Base-by-base conservation (phyloP, 2,888 invertebrate genomes). In the Drosophila fulvimacula region DNA sequence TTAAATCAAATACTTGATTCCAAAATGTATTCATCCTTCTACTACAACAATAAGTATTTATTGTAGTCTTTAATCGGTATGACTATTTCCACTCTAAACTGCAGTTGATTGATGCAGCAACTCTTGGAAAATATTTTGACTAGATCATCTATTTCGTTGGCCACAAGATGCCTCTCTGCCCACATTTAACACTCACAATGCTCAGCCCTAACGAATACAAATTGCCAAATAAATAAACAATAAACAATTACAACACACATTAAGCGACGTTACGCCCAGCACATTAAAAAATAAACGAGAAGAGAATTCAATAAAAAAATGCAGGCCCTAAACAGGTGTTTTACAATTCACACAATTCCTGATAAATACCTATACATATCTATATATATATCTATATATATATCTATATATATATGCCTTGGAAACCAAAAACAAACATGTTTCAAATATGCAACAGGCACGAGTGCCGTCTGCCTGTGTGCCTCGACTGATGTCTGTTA, bases 301-400 rank as follows among this genome's bases (percentile, higher is more conserved):
- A 36, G 46, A 15, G 58, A 34, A 59, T 42, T 56, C 49, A 61
- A 61, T 49, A 68, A 38, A 52, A 38, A 51, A 48, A 9, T 36
- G n/a, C 30, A 46, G 65, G 64, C 64, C 38, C 42, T 21, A 67
- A 82, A 85, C 83, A 83, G 83, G 83, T 83, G 83, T 82, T 79
- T 79, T 73, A 69, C 78, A 81, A 62, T 77, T 85, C 80, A 85
- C 85, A 85, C 83, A 88, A 77, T 88, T 85, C 85, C 68, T 62
- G 77, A 82, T 83, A 83, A 83, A 46, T 46, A 27, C 44, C 2
- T 21, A 38, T 17, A 38, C 32, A n/a, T 24, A 34, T 36, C 1
- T 83, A 61, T 56, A 61, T 69, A 57, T 46, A 51, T 55, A 51
- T 36, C 34, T 49, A 38, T n/a, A 49, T 34, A 24, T 7, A 13